These are phyloP conservation scores for Platichthys stellatus DNA, from an alignment of 2,113 vertebrate species.

Conservation along the genomic window DNA sequence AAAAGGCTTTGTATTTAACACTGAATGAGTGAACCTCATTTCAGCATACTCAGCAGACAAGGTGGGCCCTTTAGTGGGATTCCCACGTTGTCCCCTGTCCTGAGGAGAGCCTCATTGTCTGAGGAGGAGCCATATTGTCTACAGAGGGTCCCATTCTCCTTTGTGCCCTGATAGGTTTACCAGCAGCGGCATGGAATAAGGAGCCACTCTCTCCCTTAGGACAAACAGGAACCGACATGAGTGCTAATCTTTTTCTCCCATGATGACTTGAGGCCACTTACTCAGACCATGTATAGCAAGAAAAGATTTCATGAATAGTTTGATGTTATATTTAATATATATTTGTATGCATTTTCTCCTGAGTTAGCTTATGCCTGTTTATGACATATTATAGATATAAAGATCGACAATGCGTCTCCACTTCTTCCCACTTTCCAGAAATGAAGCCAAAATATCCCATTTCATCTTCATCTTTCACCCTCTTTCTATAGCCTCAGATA, in stretches of 20 bases:
- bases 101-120: conserved; percentile 61
- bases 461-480: no score
- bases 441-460: no score
- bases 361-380: no score
- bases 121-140: conserved; percentile 72
- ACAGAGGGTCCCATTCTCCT: conserved; percentile 57
- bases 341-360: no score
- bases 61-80: conserved; percentile 2
- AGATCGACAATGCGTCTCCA: no score
- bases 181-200: conserved; percentile 60
- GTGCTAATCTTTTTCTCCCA: conserved; percentile 65
- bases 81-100: conserved; percentile 32
- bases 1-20: background rate
- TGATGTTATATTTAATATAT: background rate
- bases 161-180: conserved; percentile 70
- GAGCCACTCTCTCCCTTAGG: conserved; percentile 57
- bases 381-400: no score
- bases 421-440: no score
- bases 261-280: conserved; percentile 42
- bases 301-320: background rate
- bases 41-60: conserved; percentile 43
- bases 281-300: background rate
- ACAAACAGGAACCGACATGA: conserved; percentile 75
- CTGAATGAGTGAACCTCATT: background rate
- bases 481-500: no score